Evolutionary conservation across 2,113 vertebrate genomes (phyloP).

Genomic region (Numida meleagris): DNA sequence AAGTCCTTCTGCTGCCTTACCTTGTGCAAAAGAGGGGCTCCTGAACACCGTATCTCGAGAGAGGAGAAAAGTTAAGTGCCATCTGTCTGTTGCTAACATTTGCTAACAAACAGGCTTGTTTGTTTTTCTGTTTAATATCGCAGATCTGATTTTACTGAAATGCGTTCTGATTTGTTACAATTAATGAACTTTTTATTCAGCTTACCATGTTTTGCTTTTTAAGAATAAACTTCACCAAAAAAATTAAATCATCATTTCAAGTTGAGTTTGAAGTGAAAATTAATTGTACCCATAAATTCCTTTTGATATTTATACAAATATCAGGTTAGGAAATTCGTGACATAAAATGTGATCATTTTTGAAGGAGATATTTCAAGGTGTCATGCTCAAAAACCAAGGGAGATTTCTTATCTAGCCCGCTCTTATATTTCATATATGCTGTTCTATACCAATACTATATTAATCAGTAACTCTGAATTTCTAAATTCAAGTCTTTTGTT

Average conservation of each 20-base stretch:
- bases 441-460: neutral
- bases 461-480: neutral
- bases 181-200: neutral
- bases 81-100: neutral
- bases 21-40: neutral
- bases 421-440: neutral
- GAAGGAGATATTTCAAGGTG: neutral
- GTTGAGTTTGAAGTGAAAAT: neutral
- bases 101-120: too few relatives aligned
- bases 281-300: neutral
- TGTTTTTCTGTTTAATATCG: neutral
- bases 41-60: neutral
- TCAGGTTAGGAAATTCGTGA: neutral
- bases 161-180: neutral
- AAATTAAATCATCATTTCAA: neutral
- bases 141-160: neutral
- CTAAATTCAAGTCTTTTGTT: conserved; percentile 20
- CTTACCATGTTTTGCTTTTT: neutral
- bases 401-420: neutral
- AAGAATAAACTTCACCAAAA: neutral
- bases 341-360: rapidly evolving
- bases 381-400: neutral
- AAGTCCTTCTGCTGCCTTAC: neutral
- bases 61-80: neutral
- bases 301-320: neutral